Base-by-base conservation (phyloP, 1,140 invertebrate species). In the Meteorus sp. region DNA sequence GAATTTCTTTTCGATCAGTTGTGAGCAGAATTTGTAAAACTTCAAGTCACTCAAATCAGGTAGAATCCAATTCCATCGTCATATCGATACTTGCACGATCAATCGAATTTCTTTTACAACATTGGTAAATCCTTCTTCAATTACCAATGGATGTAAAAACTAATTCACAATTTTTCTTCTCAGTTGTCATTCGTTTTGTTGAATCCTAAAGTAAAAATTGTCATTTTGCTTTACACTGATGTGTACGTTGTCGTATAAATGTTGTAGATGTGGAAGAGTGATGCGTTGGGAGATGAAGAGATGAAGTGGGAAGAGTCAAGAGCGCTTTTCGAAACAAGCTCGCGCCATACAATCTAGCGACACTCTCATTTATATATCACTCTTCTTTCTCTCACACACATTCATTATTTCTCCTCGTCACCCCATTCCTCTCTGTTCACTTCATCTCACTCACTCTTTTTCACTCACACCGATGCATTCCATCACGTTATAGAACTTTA, bases 331-430 rank as follows among this genome's bases (percentile, higher is more conserved):
- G 43, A 56, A 57, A 57, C 33, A 33, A 19, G 47, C 41, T 33
- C 50, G 51, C 58, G 35, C 51, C 25, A 57, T 33, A 45, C 54
- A 47, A 9, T 7, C 50, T 22, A 31, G 51, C 58, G 58, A 60
- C 58, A 60, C 58, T 60, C 58, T 60, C 58, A 60, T 60, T 60
- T 60, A 39, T 39, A 60, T 60, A 37, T 53, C 41, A 37, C 35
- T 44, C 37, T 52, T 48, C 35, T 31, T 33, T 33, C 5, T 1
- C 39, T 41, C 19, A 25, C 17, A 31, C 56, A 15, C 29, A 23
- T 20, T 33, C 50, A 11, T 41, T 23, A 15, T 51, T 47, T 20
- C 48, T 48, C 33, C n/a, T 29, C 9, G 11, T 19, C 44, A 22
- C 45, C 33, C 58, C 50, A 37, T 53, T 33, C 53, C 35, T 44